Evolutionary conservation across 2,113 vertebrate species (phyloP).

Genomic region (Bostrychus sinensis): DNA sequence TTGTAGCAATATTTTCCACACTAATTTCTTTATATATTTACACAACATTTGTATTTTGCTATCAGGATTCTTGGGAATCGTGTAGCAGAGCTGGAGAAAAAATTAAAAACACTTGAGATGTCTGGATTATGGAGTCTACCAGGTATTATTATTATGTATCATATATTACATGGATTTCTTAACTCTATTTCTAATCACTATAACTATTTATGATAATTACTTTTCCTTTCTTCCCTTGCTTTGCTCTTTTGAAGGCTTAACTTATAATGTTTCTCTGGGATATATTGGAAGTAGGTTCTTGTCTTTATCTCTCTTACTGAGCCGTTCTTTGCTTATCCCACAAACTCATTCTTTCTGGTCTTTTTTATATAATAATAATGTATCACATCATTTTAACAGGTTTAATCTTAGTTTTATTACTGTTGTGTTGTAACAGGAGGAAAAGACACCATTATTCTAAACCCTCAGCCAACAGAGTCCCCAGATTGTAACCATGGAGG

Average conservation of each 20-base stretch:
- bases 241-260: slow-evolving; percentile 86
- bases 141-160: slow-evolving; percentile 76
- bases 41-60: neutral
- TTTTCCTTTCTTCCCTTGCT: slow-evolving; percentile 72
- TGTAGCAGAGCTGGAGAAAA: slow-evolving; percentile 94
- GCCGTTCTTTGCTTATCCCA: neutral
- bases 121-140: slow-evolving; percentile 98
- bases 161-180: neutral
- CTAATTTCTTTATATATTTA: neutral
- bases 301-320: neutral
- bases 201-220: slow-evolving; percentile 18
- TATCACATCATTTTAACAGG: neutral
- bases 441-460: slow-evolving; percentile 54
- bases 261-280: slow-evolving; percentile 96
- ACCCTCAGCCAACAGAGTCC: slow-evolving; percentile 25
- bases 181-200: slow-evolving; percentile 6
- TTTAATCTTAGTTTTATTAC: neutral
- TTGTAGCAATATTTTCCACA: neutral
- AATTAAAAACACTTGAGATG: slow-evolving; percentile 92
- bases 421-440: slow-evolving; percentile 51
- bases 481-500: slow-evolving; percentile 27
- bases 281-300: slow-evolving; percentile 90
- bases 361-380: neutral
- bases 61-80: slow-evolving; percentile 92
- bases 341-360: slow-evolving; percentile 3